Evolutionary conservation across 2,797 vertebrate species (phyloP), one percentile per base, ranked within the genome.

Genomic region (Myoxocephalus aenaeus): DNA sequence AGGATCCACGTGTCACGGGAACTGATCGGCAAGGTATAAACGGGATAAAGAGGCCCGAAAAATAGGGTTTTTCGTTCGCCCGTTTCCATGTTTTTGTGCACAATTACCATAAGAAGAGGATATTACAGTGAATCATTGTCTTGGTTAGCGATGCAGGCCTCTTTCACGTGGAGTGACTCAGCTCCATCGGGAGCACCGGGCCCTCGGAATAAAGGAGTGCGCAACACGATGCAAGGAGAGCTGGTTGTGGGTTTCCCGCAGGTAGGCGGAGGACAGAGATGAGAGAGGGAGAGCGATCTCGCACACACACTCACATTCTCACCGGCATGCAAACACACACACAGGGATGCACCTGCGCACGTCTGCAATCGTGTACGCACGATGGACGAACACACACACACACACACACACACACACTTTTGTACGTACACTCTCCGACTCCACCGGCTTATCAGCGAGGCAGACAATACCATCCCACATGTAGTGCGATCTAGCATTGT

Each of bases 401-500:
- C 20, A 50, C 72, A 50, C 79, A 65, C 54, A 13, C 34, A 61
- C 58, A 6, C 36, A 17, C 5, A 18, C 61, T 73, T 29, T 29
- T 53, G 29, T 66, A 71, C 75, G 81, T 32, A 67, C 61, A 40
- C 74, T 72, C 80, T 65, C 79, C 10, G 70, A 86, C 89, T 88
- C 65, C 77, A 51, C 85, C 71, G 69, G 88, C 84, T 94, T 93
- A 93, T 93, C 93, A 90, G 87, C 32, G 64, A 92, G 87, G 83
- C 91, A 93, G 92, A 94, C 93, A 94, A 93, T 92, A 87, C 78
- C 79, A 61, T 91, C 91, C 92, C 90, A 86, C 89, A 82, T 92
- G 92, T 90, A 87, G 90, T 32, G 83, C 38, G 83, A 94, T 92
- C 89, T 93, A 92, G 95, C 93, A 93, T 92, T 89, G 91, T 77